Evolutionary conservation across 1,140 invertebrate genomes (phyloP).

Genomic region (Saccostrea echinata): DNA sequence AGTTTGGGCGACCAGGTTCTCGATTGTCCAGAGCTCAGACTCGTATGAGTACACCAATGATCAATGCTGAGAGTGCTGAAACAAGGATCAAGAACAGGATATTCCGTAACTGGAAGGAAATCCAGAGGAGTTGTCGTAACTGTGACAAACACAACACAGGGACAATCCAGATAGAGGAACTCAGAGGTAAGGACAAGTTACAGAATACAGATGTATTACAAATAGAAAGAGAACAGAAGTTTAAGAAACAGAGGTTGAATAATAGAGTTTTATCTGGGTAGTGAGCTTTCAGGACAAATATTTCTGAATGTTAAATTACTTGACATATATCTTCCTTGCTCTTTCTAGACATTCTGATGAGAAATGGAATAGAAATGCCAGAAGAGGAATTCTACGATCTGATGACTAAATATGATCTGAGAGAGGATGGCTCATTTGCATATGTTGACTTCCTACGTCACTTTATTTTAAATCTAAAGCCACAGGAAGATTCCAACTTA

Average conservation of each 20-base stretch:
- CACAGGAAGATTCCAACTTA: constrained; percentile 60
- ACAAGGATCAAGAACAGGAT: constrained; percentile 68
- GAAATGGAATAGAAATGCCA: constrained; percentile 67
- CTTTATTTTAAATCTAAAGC: constrained; percentile 73
- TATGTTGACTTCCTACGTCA: constrained; percentile 76
- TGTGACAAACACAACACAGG: constrained; percentile 71
- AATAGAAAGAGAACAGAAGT: too few species aligned
- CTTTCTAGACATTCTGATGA: constrained; percentile 69
- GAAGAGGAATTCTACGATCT: constrained; percentile 72
- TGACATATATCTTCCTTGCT: constrained; percentile 24
- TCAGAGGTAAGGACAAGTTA: constrained; percentile 38
- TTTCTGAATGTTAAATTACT: neutral
- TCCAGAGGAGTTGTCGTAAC: constrained; percentile 73
- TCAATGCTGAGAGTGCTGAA: constrained; percentile 75
- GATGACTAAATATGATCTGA: constrained; percentile 76
- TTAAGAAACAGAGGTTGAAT: too few species aligned
- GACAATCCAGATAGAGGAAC: constrained; percentile 61
- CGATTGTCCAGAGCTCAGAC: constrained; percentile 66
- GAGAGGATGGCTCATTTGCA: constrained; percentile 75
- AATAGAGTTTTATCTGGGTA: too few species aligned
- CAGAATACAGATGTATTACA: too few species aligned
- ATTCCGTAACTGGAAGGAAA: constrained; percentile 73
- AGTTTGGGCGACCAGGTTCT: constrained; percentile 60
- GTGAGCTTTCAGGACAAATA: too few species aligned
- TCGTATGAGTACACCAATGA: constrained; percentile 69